Base-by-base conservation (phyloP, 2,888 invertebrate genomes). In the Chymomyza amoena region DNA sequence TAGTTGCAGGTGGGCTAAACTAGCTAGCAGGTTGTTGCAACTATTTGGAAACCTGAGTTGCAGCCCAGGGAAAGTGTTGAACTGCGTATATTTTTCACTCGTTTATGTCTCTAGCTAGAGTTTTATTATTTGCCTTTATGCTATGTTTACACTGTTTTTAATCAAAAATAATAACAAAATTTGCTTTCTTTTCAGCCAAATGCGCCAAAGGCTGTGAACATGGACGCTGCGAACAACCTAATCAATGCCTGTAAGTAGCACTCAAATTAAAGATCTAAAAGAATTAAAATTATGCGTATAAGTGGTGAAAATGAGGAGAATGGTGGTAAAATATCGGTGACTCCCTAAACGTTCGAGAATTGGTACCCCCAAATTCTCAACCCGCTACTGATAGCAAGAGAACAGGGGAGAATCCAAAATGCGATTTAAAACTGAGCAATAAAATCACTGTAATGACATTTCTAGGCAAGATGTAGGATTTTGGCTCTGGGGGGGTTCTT, bases 181-280 rank as follows among this genome's bases (percentile, higher is more conserved):
- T 91, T 90, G 92, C 93, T 89, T 90, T 91, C 93, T 93, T 93
- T 95, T 85, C 94, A 98, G 98, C 98, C 90, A 95, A 96, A 90
- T 99, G 99, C 93, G 93, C 96, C 92, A 95, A 96, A 90, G 98
- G 98, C 92, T 99, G 99, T 94, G 95, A 97, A 91, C 96, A 98
- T 93, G 98, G 98, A 90, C 95, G 95, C 93, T 99, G 98, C 94
- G 95, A 94, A 91, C 94, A 95, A 92, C 98, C 99, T 90, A 96
- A 97, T 93, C 97, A 98, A 93, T 99, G 99, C 97, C 94, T 94
- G 98, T 98, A 95, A 97, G 98, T 97, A 45, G 39, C 39, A 36
- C 36, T 36, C 36, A 36, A 36, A 36, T 36, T 9, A 36, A 36
- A 36, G 4, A 25, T 25, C 25, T 36, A 90, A 67, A 66, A 62